These are phyloP conservation scores for Sitta carolinensis DNA, from an alignment of 2,797 vertebrate species.

Conservation along the genomic window DNA sequence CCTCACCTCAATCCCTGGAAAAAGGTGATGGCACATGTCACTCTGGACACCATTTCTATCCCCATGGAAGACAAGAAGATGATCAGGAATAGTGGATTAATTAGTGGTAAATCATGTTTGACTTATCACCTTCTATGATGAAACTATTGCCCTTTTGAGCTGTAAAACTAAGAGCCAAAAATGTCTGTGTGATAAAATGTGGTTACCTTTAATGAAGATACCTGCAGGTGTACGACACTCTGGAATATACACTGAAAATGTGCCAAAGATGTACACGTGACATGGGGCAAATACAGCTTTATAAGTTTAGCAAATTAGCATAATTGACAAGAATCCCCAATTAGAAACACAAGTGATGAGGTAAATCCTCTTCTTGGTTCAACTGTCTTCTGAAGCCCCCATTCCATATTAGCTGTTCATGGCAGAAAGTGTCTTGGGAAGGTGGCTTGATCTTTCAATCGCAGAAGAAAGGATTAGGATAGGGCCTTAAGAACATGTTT, in stretches of 20 bases:
- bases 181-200: neutral
- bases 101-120: neutral
- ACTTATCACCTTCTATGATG: neutral
- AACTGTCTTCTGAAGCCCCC: neutral
- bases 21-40: neutral
- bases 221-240: accelerated
- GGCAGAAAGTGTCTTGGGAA: neutral
- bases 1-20: neutral
- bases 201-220: neutral
- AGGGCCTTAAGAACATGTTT: neutral
- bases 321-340: accelerated
- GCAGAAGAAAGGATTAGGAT: neutral
- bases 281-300: neutral
- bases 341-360: neutral
- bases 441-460: accelerated
- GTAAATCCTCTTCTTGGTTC: neutral
- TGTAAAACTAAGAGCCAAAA: neutral
- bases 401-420: neutral
- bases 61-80: neutral
- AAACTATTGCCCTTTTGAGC: neutral
- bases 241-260: accelerated
- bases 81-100: neutral
- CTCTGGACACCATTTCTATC: neutral
- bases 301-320: neutral
- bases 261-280: neutral